Conservation (phyloP, 1,140 invertebrate species). For the Parasteatoda tepidariorum region DNA sequence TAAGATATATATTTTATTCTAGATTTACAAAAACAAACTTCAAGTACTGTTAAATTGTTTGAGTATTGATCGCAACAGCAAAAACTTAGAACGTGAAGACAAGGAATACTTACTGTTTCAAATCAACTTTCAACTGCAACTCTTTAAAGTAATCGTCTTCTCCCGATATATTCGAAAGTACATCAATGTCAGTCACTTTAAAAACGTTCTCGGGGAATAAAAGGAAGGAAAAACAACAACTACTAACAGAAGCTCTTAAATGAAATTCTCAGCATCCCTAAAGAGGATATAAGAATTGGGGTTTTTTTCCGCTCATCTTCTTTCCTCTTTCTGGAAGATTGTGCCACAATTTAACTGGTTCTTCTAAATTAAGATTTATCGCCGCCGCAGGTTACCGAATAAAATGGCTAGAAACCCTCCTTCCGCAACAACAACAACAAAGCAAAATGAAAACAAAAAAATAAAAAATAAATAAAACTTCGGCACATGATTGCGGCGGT, state of each 20-base stretch:
- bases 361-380: slow-evolving; percentile 53
- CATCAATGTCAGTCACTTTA: slow-evolving; percentile 24
- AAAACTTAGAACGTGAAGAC: background rate
- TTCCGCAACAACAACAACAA: background rate
- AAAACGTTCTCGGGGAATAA: background rate
- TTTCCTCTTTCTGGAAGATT: background rate
- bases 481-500: slow-evolving; percentile 43
- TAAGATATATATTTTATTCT: too few species aligned
- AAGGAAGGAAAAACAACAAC: background rate
- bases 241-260: slow-evolving; percentile 2
- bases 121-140: background rate
- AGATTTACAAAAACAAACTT: too few species aligned
- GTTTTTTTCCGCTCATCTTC: too few species aligned
- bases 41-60: too few species aligned
- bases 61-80: too few species aligned
- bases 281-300: background rate
- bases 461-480: background rate
- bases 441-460: slow-evolving; percentile 7
- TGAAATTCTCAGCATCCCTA: slow-evolving; percentile 25
- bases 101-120: background rate
- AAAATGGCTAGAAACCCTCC: background rate
- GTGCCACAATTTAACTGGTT: slow-evolving; percentile 3
- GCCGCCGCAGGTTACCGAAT: slow-evolving; percentile 14
- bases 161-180: slow-evolving; percentile 6
- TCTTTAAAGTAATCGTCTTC: background rate